Evolutionary conservation across 2,113 vertebrate genomes (phyloP).

Genomic region (Oceanodroma tethys): DNA sequence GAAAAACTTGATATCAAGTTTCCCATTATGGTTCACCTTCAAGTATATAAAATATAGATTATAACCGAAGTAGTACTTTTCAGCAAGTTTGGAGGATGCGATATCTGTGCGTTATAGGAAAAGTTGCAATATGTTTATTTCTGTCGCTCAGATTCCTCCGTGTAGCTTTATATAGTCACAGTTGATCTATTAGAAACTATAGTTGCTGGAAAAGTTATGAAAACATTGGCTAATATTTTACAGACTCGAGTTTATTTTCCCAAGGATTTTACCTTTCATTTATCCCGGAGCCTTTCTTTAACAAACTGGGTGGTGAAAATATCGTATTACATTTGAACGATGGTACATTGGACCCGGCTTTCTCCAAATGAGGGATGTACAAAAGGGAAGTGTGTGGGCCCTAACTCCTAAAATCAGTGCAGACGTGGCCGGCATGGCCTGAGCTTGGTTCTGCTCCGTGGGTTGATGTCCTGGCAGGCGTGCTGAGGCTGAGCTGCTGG

Average conservation of each 20-base stretch:
- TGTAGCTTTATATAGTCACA: background rate
- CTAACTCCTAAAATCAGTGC: rapidly evolving
- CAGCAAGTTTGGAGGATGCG: background rate
- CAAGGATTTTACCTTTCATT: constrained; percentile 52
- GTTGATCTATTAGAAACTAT: background rate
- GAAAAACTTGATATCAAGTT: background rate
- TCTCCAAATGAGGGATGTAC: background rate
- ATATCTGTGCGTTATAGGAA: background rate
- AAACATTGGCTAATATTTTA: constrained; percentile 61
- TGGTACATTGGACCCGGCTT: background rate
- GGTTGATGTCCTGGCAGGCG: background rate
- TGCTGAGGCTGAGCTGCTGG: background rate
- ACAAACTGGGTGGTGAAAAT: constrained; percentile 15
- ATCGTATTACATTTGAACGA: background rate
- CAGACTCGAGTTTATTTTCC: constrained; percentile 33
- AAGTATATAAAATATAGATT: background rate
- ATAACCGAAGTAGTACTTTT: background rate
- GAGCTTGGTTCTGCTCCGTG: background rate
- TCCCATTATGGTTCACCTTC: background rate
- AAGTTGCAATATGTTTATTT: background rate
- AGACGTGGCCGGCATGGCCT: rapidly evolving
- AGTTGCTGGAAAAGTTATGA: constrained; percentile 39
- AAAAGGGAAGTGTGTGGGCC: background rate
- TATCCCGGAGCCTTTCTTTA: constrained; percentile 12
- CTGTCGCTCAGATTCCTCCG: background rate